Base-by-base conservation (phyloP, 2,113 vertebrate genomes). In the Phainopepla nitens region DNA sequence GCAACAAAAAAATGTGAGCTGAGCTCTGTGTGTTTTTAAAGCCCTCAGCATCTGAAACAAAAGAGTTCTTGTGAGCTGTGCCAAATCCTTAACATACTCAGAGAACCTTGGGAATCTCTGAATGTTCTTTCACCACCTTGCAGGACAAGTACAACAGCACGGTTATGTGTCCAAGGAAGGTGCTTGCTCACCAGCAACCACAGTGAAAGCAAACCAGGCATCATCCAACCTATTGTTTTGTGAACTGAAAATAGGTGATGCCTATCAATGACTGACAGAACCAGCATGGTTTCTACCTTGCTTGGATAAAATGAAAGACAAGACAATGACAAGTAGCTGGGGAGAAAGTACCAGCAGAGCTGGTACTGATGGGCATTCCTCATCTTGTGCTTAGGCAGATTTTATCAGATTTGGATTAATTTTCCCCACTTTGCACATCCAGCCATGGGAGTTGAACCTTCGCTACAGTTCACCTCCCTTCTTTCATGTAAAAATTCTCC, bases 301-400 rank as follows among this genome's bases (percentile, higher is more conserved):
- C 50, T 70, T 1, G 1, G 29, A n/a, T 50, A 78, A 86, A 66
- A 77, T 5, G 15, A n/a, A 90, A 89, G 33, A 36, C 27, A 81
- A 36, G 51, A 54, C 0, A 0, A 13, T 4, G 35, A 69, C 1
- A 17, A 69, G 25, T 50, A 54, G 24, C 1, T 31, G 33, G 28
- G 31, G 28, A 80, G 28, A n/a, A 85, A 49, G 15, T 15, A 45
- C 18, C 41, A 85, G 49, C 49, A 79, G 44, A 65, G 6, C 13
- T 45, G 35, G 31, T 29, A 66, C 31, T 35, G 44, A 28, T 0
- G 1, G 53, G 13, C 47, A 73, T n/a, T 85, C n/a, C 28, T 14
- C 50, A 17, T 31, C n/a, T 53, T 45, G 12, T 0, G 0, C 6
- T 44, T 54, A 62, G 36, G 12, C 5, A 15, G 15, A 56, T 25